Percentiles rank a stretch among this genome's conserved stretches.
Evolutionary conservation across 2,113 vertebrate species (phyloP).

Genomic region (Datnioides undecimradiatus): DNA sequence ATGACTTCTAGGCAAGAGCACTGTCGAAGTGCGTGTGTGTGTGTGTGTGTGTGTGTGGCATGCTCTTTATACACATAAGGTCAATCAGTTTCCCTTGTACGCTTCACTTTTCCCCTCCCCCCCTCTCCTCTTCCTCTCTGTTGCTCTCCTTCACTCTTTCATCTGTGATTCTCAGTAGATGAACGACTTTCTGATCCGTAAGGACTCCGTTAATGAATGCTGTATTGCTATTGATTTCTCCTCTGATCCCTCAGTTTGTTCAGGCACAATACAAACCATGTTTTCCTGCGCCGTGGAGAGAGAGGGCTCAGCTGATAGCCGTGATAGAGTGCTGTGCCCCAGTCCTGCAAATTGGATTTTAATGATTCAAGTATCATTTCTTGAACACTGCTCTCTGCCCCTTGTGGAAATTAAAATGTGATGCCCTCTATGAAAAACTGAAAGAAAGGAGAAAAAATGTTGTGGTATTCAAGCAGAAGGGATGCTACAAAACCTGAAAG

Average conservation of each 20-base stretch:
- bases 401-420: constrained; percentile 36
- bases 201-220: constrained; percentile 72
- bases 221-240: constrained; percentile 73
- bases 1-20: constrained; percentile 59
- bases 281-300: constrained; percentile 18
- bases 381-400: constrained; percentile 40
- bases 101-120: constrained; percentile 13
- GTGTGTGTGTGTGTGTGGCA: not conserved
- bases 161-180: constrained; percentile 45
- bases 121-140: not conserved
- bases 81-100: constrained; percentile 46
- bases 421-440: constrained; percentile 24
- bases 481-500: not conserved
- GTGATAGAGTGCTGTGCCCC: constrained; percentile 60
- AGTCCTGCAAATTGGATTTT: constrained; percentile 69
- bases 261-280: constrained; percentile 44
- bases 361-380: constrained; percentile 71
- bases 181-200: constrained; percentile 55
- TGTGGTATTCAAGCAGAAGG: constrained; percentile 10
- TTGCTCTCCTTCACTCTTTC: constrained; percentile 20
- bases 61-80: constrained; percentile 34
- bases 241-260: constrained; percentile 67
- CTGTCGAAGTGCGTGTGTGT: constrained; percentile 33
- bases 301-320: constrained; percentile 44
- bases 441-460: constrained; percentile 9